These are phyloP conservation scores for Sthenelais limicola DNA, from an alignment of 2,888 invertebrate species.

Conservation along the genomic window DNA sequence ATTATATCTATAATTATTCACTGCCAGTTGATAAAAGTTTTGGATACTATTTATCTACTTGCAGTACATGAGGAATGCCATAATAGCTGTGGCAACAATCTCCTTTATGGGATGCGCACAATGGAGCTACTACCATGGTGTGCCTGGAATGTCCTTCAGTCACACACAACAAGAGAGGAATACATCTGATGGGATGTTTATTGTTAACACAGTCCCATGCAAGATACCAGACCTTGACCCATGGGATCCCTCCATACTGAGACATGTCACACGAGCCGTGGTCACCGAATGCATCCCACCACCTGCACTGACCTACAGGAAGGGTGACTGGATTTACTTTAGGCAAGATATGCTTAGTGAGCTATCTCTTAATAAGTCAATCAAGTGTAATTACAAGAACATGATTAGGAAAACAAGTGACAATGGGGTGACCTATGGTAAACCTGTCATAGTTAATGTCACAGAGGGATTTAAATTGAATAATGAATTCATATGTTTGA, in stretches of 20 bases:
- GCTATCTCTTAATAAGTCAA: neutral
- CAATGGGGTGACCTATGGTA: neutral
- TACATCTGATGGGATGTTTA: too few species aligned
- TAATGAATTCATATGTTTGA: neutral
- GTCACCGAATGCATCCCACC: neutral
- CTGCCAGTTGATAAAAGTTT: too few species aligned
- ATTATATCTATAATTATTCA: too few species aligned
- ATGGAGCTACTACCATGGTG: too few species aligned
- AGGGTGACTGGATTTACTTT: neutral
- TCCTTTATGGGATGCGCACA: too few species aligned
- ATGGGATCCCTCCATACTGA: neutral
- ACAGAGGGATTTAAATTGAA: neutral
- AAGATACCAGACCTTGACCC: neutral
- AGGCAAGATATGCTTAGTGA: neutral
- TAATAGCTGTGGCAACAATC: too few species aligned
- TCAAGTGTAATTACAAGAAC: neutral
- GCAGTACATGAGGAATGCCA: too few species aligned
- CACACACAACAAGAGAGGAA: too few species aligned
- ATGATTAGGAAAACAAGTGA: neutral
- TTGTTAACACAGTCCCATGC: too few species aligned
- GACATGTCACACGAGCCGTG: neutral
- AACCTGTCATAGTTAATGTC: neutral
- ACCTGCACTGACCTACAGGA: neutral
- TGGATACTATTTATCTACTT: too few species aligned
- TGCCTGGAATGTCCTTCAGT: too few species aligned